phyloP scores from a whole-genome alignment of 2,888 invertebrate genomes.

The Formica aserva region DNA sequence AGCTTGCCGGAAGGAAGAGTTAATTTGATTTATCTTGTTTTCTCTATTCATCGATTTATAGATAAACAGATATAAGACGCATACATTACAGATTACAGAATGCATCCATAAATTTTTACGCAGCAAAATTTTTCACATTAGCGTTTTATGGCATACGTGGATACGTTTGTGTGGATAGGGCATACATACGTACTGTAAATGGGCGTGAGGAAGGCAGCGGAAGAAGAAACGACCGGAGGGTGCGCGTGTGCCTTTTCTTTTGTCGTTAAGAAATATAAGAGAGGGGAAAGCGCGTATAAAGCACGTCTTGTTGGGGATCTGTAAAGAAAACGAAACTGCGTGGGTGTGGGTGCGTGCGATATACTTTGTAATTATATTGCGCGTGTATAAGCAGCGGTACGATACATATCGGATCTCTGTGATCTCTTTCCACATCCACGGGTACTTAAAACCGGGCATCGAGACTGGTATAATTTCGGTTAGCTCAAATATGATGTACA shows the following conservation, averaged over 20 bases:
- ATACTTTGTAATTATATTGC: slow-evolving; percentile 73
- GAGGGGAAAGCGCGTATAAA: slow-evolving; percentile 63
- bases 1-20: slow-evolving; percentile 2
- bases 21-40: slow-evolving; percentile 31
- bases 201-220: slow-evolving; percentile 57
- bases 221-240: slow-evolving; percentile 52
- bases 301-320: slow-evolving; percentile 64
- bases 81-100: slow-evolving; percentile 37
- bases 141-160: background rate
- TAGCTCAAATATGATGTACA: background rate
- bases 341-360: slow-evolving; percentile 63
- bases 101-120: slow-evolving; percentile 26
- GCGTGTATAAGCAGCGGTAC: slow-evolving; percentile 26
- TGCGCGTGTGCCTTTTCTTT: slow-evolving; percentile 76
- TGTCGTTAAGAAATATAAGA: slow-evolving; percentile 69
- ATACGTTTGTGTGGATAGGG: slow-evolving; percentile 8
- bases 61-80: slow-evolving; percentile 11
- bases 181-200: slow-evolving; percentile 52
- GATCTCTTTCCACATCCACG: slow-evolving; percentile 49
- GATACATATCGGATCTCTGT: slow-evolving; percentile 52
- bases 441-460: slow-evolving; percentile 1
- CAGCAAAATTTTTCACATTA: slow-evolving; percentile 39
- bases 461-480: slow-evolving; percentile 5
- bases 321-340: slow-evolving; percentile 56
- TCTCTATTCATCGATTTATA: slow-evolving; percentile 18